Percentiles rank a stretch among this genome's conserved stretches.
These are phyloP conservation scores for Acrocyrtus sp. DNA, from an alignment of 2,888 invertebrate genomes.

Conservation along the genomic window DNA sequence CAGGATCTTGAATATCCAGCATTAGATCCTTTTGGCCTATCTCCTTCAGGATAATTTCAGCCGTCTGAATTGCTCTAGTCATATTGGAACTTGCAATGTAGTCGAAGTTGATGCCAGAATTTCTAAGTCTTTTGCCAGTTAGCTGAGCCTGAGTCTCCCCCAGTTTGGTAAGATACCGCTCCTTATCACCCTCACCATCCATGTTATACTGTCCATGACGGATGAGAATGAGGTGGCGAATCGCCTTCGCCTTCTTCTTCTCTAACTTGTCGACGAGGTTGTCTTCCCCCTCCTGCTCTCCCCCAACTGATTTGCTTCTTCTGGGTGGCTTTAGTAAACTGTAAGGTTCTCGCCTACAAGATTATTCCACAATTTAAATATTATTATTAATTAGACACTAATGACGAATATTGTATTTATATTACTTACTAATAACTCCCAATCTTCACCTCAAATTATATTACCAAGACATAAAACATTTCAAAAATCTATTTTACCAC, in stretches of 20 bases:
- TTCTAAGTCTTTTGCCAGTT: slow-evolving; percentile 82
- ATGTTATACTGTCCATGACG: slow-evolving; percentile 95
- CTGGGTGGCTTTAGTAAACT: slow-evolving; percentile 74
- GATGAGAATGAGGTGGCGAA: slow-evolving; percentile 87
- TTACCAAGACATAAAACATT: too few species aligned
- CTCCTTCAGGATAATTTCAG: slow-evolving; percentile 76
- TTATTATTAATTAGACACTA: too few species aligned
- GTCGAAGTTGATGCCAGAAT: slow-evolving; percentile 82
- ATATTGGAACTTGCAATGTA: slow-evolving; percentile 88
- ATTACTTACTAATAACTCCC: too few species aligned
- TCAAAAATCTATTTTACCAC: slow-evolving; percentile 62
- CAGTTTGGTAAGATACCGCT: slow-evolving; percentile 81
- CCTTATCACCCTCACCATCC: slow-evolving; percentile 76
- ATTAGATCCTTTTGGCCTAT: slow-evolving; percentile 64
- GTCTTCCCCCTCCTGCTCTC: slow-evolving; percentile 71
- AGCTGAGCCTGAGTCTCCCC: slow-evolving; percentile 83
- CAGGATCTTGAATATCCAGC: slow-evolving; percentile 74
- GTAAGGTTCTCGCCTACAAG: slow-evolving; percentile 79
- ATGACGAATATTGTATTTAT: too few species aligned
- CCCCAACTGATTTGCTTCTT: slow-evolving; percentile 43
- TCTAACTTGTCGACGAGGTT: slow-evolving; percentile 75
- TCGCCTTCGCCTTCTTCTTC: slow-evolving; percentile 72
- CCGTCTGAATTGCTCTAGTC: slow-evolving; percentile 93
- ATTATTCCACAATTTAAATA: too few species aligned
- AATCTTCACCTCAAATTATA: not conserved